These are phyloP conservation scores for Florisuga fusca DNA, from an alignment of 2,797 vertebrate genomes.

Conservation along the genomic window DNA sequence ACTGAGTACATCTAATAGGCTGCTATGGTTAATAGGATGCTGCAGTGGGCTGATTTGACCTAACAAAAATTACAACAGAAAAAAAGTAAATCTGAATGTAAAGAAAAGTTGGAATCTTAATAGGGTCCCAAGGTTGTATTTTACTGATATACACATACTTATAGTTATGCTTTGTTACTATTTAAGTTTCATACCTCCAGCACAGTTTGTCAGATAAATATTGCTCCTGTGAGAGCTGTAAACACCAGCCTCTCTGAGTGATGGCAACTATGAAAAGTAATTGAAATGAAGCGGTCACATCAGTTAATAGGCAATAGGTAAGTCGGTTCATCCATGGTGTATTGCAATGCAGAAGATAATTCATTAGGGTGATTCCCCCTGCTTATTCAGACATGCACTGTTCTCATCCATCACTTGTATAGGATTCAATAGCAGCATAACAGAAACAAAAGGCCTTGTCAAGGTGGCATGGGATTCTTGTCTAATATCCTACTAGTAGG, in stretches of 20 bases:
- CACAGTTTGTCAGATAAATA: neutral
- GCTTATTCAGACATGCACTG: neutral
- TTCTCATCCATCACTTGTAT: constrained; percentile 6
- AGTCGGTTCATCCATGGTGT: neutral
- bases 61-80: neutral
- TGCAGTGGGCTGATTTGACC: neutral
- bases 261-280: neutral
- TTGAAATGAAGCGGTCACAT: neutral
- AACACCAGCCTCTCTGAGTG: neutral
- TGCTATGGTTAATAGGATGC: neutral
- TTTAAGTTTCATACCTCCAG: neutral
- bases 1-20: neutral
- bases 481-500: constrained; percentile 9
- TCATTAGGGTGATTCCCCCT: constrained; percentile 57
- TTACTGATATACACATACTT: neutral
- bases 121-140: neutral
- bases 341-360: neutral
- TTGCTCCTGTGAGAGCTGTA: neutral
- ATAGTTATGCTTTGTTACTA: neutral
- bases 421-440: constrained; percentile 13
- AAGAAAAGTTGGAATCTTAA: neutral
- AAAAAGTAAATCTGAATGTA: neutral
- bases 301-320: neutral
- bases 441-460: constrained; percentile 49
- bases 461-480: constrained; percentile 30